These are phyloP conservation scores for Anabacerthia variegaticeps DNA, from an alignment of 2,797 vertebrate species.

Conservation along the genomic window DNA sequence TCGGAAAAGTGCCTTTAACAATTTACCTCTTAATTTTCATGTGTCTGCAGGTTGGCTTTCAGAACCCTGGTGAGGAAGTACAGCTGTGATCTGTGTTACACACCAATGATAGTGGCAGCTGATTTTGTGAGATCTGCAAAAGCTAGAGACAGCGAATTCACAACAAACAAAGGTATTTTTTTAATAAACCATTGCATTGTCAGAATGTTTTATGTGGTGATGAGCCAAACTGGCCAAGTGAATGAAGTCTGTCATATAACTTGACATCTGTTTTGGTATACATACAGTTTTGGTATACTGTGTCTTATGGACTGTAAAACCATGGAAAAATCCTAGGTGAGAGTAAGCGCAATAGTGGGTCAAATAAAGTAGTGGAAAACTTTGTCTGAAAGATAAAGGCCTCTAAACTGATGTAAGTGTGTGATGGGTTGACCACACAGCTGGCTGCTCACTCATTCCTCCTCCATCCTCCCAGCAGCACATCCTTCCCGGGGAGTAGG, in stretches of 20 bases:
- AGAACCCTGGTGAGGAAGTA: conserved; percentile 93
- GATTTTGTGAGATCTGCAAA: conserved; percentile 93
- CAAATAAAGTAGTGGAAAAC: neutral
- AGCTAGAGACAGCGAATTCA: conserved; percentile 98
- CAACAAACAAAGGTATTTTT: conserved; percentile 86
- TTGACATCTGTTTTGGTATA: neutral
- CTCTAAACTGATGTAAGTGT: neutral
- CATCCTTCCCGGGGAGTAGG: neutral
- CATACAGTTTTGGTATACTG: neutral
- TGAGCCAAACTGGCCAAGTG: neutral
- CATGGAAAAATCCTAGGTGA: neutral
- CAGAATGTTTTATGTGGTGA: neutral
- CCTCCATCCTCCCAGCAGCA: neutral
- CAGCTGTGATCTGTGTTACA: conserved; percentile 93
- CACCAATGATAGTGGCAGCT: conserved; percentile 95
- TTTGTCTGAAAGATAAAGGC: neutral
- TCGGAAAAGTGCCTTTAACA: neutral
- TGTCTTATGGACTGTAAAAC: neutral
- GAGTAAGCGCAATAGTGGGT: neutral
- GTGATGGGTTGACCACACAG: neutral
- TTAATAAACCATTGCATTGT: neutral
- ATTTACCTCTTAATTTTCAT: neutral
- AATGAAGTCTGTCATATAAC: neutral
- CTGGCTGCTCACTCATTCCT: neutral
- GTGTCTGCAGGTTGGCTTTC: conserved; percentile 86